Evolutionary conservation across 1,140 invertebrate genomes (phyloP).

Genomic region (Diuraphis noxia): DNA sequence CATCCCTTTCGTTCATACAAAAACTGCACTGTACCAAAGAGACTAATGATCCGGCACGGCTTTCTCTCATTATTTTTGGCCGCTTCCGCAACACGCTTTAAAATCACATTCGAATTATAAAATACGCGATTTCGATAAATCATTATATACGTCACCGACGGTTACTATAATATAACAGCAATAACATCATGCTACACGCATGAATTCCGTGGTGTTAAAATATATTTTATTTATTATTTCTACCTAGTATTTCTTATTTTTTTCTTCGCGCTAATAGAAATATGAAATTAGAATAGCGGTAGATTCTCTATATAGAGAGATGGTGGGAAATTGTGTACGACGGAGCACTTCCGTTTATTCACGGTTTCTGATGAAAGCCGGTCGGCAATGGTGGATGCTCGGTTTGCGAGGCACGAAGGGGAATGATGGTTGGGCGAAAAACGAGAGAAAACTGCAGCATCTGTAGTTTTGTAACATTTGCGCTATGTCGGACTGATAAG

Average conservation of each 20-base stretch:
- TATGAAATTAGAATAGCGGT: conserved; percentile 13
- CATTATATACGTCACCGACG: neutral
- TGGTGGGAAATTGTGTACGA: conserved; percentile 37
- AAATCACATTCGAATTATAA: conserved; percentile 36
- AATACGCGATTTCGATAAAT: neutral
- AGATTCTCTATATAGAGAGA: conserved; percentile 6
- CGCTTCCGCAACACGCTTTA: conserved; percentile 21
- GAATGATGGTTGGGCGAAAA: neutral
- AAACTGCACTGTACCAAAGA: conserved; percentile 34
- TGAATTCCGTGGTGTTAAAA: neutral
- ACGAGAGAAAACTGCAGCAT: conserved; percentile 44
- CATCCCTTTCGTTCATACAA: conserved; percentile 30
- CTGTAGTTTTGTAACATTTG: conserved; percentile 53
- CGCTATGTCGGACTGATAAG: conserved; percentile 55
- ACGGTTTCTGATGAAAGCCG: conserved; percentile 46
- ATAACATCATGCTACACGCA: neutral
- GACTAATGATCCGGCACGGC: conserved; percentile 47
- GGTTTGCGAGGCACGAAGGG: neutral
- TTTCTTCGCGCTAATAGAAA: neutral
- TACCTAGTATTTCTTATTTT: neutral
- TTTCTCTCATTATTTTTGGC: conserved; percentile 47
- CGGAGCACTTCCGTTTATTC: conserved; percentile 18
- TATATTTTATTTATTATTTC: neutral
- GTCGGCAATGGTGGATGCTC: conserved; percentile 1
- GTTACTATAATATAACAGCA: neutral